Evolutionary conservation across 2,797 vertebrate genomes (phyloP), one percentile per base, ranked within the genome.

Genomic region (Psittacula derbiana): DNA sequence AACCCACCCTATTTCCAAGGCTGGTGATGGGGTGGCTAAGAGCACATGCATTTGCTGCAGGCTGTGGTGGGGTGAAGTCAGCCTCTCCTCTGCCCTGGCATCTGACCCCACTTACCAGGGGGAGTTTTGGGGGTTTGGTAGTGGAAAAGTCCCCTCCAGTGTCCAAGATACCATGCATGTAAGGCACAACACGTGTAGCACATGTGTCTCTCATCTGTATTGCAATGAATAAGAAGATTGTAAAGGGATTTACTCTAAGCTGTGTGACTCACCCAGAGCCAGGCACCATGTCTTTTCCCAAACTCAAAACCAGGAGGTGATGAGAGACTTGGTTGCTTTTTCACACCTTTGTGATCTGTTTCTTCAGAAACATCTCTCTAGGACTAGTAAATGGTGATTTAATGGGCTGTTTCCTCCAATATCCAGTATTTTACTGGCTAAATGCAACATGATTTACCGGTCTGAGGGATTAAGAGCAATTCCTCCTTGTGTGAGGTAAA

Each of bases 331-430:
- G 11, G 58, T 25, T 75, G 33, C 53, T 80, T 47, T 85, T 64
- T 80, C 69, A 69, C 40, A 81, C 17, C 20, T 84, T 75, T 70
- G 46, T 72, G 49, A 74, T 57, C 31, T 69, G 14, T 90, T 88
- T 94, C 71, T 82, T 88, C 60, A 78, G 83, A 47, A 92, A 90
- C 23, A 33, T 41, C 70, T 75, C 62, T 58, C 70, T 72, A 88
- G 47, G 30, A 65, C 62, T 36, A 47, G 62, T 53, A 81, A 90
- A 94, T 65, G 66, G 50, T 66, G 72, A 94, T 86, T 86, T 75
- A 88, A 90, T 81, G 44, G 79, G 33, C 50, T 75, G 20, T 67
- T 95, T 88, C 82, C 87, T 88, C 30, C 91, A 47, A 52, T 76
- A 82, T 25, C 46, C 53, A 74, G 38, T 21, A 24, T 88, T 92